Percentiles rank a stretch among this genome's conserved stretches.
Conservation (phyloP, 2,113 vertebrate species). For the Lontra canadensis region DNA sequence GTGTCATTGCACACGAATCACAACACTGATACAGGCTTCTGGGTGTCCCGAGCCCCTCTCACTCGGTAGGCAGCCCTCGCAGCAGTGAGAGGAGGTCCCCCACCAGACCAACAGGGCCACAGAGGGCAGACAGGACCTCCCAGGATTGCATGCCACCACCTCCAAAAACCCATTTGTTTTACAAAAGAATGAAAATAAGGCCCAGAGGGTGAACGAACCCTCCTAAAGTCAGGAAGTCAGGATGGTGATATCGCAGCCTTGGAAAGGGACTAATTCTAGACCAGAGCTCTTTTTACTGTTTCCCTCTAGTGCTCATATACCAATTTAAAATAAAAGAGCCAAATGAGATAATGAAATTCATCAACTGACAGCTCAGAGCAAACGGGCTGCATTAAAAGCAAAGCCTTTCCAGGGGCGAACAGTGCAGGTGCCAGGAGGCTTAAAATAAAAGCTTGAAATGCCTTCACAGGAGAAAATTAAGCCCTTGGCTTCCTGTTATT, state of each 20-base stretch:
- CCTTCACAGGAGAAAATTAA: background rate
- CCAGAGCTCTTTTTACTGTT: background rate
- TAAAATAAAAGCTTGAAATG: background rate
- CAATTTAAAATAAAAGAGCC: background rate
- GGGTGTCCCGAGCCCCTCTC: background rate
- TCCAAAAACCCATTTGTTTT: background rate
- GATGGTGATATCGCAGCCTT: background rate
- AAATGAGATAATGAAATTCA: conserved; percentile 5
- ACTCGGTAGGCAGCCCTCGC: background rate
- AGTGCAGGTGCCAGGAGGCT: background rate
- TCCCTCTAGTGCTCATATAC: background rate
- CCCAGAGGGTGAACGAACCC: background rate
- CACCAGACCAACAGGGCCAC: background rate
- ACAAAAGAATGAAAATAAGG: background rate
- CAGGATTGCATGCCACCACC: background rate
- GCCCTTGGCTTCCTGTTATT: background rate
- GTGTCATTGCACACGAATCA: background rate
- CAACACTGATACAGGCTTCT: background rate
- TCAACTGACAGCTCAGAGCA: background rate
- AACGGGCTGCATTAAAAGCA: background rate
- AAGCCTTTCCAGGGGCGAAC: background rate
- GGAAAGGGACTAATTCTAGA: background rate
- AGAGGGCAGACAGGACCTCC: background rate
- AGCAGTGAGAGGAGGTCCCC: no score
- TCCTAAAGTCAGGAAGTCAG: background rate